Percentiles rank a stretch among this genome's conserved stretches.
These are phyloP conservation scores for Ecliptopera silaceata DNA, from an alignment of 2,888 invertebrate genomes.

Conservation along the genomic window DNA sequence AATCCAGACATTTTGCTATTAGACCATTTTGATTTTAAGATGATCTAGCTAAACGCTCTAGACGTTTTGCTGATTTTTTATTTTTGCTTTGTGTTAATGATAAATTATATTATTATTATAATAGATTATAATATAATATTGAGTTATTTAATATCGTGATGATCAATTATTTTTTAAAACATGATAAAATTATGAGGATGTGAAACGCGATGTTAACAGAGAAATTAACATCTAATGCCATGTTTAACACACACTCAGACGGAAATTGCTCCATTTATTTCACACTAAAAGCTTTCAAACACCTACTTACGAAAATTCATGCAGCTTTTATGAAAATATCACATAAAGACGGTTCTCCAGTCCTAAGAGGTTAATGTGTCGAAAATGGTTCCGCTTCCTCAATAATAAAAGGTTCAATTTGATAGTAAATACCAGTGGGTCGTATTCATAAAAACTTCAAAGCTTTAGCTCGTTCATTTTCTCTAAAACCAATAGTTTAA, in stretches of 20 bases:
- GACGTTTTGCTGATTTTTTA: too few species aligned
- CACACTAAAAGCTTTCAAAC: constrained; percentile 19
- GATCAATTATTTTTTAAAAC: too few species aligned
- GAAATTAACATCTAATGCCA: not conserved
- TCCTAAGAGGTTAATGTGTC: constrained; percentile 2
- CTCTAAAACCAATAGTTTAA: too few species aligned
- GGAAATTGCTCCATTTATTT: constrained; percentile 15
- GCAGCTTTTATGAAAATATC: constrained; percentile 26
- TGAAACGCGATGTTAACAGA: not conserved
- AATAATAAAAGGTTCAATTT: not conserved
- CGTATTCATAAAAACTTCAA: too few species aligned
- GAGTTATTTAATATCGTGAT: too few species aligned
- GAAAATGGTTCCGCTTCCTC: not conserved
- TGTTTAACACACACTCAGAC: not conserved
- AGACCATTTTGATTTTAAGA: too few species aligned
- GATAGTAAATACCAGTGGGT: not conserved
- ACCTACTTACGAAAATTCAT: constrained; percentile 18
- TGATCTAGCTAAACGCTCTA: too few species aligned
- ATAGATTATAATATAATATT: too few species aligned
- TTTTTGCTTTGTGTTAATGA: too few species aligned
- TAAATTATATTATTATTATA: too few species aligned
- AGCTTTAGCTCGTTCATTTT: too few species aligned
- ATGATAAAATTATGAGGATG: not conserved
- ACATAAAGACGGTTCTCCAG: not conserved
- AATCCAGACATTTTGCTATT: too few species aligned